These are phyloP conservation scores for Microctonus aethiopoides DNA, from an alignment of 2,888 invertebrate genomes.

Conservation along the genomic window DNA sequence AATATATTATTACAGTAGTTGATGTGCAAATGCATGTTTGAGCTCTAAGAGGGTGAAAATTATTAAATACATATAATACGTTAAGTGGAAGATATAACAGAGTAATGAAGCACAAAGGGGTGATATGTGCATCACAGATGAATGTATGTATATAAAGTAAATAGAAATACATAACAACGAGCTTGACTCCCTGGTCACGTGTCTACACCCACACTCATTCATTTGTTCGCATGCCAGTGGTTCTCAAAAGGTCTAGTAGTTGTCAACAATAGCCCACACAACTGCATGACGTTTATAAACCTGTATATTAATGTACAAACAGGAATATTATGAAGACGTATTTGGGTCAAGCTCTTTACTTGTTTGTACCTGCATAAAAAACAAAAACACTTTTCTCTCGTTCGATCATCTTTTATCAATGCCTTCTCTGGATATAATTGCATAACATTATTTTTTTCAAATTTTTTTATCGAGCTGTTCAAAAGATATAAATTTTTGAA, in stretches of 20 bases:
- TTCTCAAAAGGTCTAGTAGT: conserved; percentile 44
- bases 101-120: conserved; percentile 8
- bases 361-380: conserved; percentile 28
- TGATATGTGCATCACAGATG: neutral
- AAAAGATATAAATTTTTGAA: too few relatives aligned
- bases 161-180: conserved; percentile 18
- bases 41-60: too few relatives aligned
- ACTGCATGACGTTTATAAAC: neutral
- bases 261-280: neutral
- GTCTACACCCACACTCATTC: conserved; percentile 62
- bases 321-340: conserved; percentile 36
- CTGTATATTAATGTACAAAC: neutral
- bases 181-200: conserved; percentile 59
- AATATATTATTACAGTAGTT: too few relatives aligned
- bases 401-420: conserved; percentile 12
- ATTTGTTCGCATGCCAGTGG: conserved; percentile 57
- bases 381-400: conserved; percentile 10
- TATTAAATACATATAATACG: too few relatives aligned
- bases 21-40: too few relatives aligned
- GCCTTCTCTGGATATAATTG: too few relatives aligned
- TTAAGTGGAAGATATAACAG: neutral
- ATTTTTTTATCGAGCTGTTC: too few relatives aligned
- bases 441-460: too few relatives aligned
- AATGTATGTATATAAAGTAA: neutral
- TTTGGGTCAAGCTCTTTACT: conserved; percentile 44